These are phyloP conservation scores for Drosophila aff. DNA, from an alignment of 1,140 invertebrate species.

Conservation along the genomic window DNA sequence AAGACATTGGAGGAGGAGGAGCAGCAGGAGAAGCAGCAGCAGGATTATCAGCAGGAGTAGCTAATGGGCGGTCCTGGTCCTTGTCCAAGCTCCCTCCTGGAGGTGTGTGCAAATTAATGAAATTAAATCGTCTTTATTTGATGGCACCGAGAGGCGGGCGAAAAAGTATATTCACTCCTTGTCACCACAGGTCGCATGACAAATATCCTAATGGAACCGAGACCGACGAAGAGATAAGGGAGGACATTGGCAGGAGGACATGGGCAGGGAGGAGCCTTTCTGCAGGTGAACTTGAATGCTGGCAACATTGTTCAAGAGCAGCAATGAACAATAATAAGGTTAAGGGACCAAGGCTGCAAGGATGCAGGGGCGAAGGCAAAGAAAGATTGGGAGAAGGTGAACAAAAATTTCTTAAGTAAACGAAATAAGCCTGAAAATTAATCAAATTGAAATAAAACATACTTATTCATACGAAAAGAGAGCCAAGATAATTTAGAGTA, in stretches of 20 bases:
- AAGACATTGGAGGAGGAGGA: constrained; percentile 5
- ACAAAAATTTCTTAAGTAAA: background rate
- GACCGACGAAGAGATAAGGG: constrained; percentile 20
- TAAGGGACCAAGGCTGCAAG: constrained; percentile 7
- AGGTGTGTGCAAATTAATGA: constrained; percentile 73
- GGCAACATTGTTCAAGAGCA: constrained; percentile 28
- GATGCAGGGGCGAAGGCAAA: background rate
- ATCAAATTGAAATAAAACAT: background rate
- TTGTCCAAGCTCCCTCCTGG: constrained; percentile 9
- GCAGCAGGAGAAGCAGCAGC: background rate
- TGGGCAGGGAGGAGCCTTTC: background rate
- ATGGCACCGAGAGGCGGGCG: constrained; percentile 39
- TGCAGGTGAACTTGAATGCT: constrained; percentile 19
- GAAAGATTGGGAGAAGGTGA: background rate
- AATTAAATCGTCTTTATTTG: constrained; percentile 79
- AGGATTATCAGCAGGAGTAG: background rate
- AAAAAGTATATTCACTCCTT: constrained; percentile 17
- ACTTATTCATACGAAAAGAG: background rate
- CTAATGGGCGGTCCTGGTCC: constrained; percentile 22
- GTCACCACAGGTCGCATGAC: constrained; percentile 33
- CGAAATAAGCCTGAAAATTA: background rate
- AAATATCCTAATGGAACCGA: constrained; percentile 41
- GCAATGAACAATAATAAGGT: constrained; percentile 24
- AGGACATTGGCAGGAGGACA: background rate
- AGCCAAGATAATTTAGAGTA: background rate